Base-by-base conservation (phyloP, 1,140 invertebrate species). In the Steinernema khuongi region DNA sequence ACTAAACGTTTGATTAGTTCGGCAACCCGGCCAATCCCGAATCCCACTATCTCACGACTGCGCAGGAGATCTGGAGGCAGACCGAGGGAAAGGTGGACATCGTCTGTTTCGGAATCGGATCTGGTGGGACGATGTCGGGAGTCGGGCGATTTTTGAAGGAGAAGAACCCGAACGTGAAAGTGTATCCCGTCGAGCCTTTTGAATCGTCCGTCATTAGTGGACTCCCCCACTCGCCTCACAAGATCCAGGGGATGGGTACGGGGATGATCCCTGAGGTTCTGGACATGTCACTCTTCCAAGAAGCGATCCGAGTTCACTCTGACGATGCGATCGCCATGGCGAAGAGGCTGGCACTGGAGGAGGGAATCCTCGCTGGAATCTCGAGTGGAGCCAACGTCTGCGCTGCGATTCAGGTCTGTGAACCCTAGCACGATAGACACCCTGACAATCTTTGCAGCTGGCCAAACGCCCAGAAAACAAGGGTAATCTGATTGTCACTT, bases 31-130 rank as follows among this genome's bases (percentile, higher is more conserved):
- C 79, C 1, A 84, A 84, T 73, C 81, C 81, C 1, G 74, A 81
- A 70, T 77, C 80, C 44, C 83, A 84, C 69, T 84, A 85, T 60
- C 43, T 70, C 11, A 84, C 83, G 0, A 84, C 83, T 0, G 80
- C 75, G 18, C 80, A 75, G n/a, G 80, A 81, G 76, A 82, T 81
- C 22, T 82, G 78, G 80, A 73, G 70, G 19, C 83, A 81, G 33
- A 82, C 80, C 1, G 50, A 77, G 26, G 80, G 79, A 31, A 81
- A 80, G 60, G 79, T 80, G 18, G 76, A 77, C 28, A 76, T 76
- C 19, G 75, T 77, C 4, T 77, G 75, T 31, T 78, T 78, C 17
- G 77, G 77, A 18, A 71, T 78, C 31, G 77, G 77, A 28, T 74
- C 77, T 1, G 77, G 77, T 29, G 77, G 77, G 11, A 78, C 77